These are phyloP conservation scores for Hirtodrosophila trivittata DNA, from an alignment of 2,888 invertebrate species.

Conservation along the genomic window DNA sequence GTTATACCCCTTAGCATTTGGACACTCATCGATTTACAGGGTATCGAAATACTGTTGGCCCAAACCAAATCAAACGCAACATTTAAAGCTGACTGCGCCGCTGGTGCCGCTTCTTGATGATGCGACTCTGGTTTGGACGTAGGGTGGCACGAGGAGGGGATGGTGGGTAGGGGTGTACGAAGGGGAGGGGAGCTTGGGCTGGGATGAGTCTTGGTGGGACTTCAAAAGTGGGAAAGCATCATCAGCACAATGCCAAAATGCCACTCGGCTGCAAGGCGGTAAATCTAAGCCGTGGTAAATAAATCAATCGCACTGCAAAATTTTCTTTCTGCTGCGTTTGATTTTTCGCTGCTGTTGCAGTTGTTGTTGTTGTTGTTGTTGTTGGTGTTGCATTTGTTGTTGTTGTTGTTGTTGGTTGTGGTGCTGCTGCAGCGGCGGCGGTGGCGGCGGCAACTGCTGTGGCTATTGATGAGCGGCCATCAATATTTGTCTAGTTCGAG, in stretches of 20 bases:
- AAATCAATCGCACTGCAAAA: conserved; percentile 79
- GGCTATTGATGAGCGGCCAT: conserved; percentile 80
- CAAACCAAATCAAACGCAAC: conserved; percentile 74
- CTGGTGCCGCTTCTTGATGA: conserved; percentile 59
- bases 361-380: conserved; percentile 10
- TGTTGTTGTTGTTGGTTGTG: conserved; percentile 24
- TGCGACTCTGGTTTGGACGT: conserved; percentile 33
- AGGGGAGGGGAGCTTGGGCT: conserved; percentile 2
- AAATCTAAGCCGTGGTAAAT: conserved; percentile 80
- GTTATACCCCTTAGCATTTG: too few relatives aligned
- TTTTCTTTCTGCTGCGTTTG: conserved; percentile 58
- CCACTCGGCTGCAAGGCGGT: conserved; percentile 73
- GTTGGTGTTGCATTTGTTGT: conserved; percentile 25
- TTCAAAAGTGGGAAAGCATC: conserved; percentile 63
- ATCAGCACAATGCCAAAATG: conserved; percentile 77
- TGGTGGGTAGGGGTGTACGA: conserved; percentile 4
- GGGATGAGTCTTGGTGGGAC: conserved; percentile 31
- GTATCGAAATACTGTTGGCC: conserved; percentile 41
- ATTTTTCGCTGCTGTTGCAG: conserved; percentile 48
- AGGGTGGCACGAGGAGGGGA: conserved; percentile 1
- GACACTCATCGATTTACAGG: conserved; percentile 15
- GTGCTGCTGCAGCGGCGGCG: conserved; percentile 20
- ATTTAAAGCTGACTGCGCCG: conserved; percentile 60
- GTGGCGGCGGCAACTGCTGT: conserved; percentile 41
- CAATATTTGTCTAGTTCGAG: conserved; percentile 80